Conservation (phyloP, 2,888 invertebrate species). For the Diloba caeruleocephala region DNA sequence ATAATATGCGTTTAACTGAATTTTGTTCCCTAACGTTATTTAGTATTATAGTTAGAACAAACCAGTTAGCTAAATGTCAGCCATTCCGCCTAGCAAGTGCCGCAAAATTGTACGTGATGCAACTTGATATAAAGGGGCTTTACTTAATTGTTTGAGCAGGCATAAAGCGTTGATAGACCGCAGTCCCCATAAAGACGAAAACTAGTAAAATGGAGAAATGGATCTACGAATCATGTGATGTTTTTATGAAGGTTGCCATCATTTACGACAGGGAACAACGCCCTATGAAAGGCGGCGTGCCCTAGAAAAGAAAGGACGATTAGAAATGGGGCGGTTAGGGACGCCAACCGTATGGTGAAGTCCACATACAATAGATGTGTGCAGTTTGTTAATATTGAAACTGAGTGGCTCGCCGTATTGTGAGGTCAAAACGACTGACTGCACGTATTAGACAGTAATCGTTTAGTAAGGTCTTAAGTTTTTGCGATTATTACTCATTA, state of each 20-base stretch:
- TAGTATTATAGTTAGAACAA: slow-evolving; percentile 58
- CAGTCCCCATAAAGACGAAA: slow-evolving; percentile 48
- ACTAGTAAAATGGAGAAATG: slow-evolving; percentile 59
- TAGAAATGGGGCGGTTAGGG: slow-evolving; percentile 55
- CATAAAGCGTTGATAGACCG: slow-evolving; percentile 45
- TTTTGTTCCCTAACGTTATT: slow-evolving; percentile 37
- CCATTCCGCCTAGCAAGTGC: slow-evolving; percentile 54
- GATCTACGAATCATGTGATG: slow-evolving; percentile 58
- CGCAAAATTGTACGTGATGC: slow-evolving; percentile 63
- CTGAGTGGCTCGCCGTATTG: slow-evolving; percentile 21
- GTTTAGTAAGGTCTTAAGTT: too few relatives aligned
- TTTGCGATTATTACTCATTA: too few relatives aligned
- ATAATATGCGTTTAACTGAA: slow-evolving; percentile 53
- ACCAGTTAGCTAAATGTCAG: slow-evolving; percentile 75
- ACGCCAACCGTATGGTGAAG: slow-evolving; percentile 44
- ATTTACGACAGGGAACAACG: slow-evolving; percentile 62
- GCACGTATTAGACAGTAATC: slow-evolving; percentile 15
- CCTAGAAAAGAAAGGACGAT: slow-evolving; percentile 59
- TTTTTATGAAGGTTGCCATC: slow-evolving; percentile 64
- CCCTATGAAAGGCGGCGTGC: slow-evolving; percentile 49
- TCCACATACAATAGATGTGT: slow-evolving; percentile 37
- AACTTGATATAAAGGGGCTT: slow-evolving; percentile 55
- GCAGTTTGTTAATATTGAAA: slow-evolving; percentile 50
- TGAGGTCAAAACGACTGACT: slow-evolving; percentile 25
- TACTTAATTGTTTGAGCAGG: slow-evolving; percentile 53